Evolutionary conservation across 2,797 vertebrate genomes (phyloP).

Genomic region (Mergus octosetaceus): DNA sequence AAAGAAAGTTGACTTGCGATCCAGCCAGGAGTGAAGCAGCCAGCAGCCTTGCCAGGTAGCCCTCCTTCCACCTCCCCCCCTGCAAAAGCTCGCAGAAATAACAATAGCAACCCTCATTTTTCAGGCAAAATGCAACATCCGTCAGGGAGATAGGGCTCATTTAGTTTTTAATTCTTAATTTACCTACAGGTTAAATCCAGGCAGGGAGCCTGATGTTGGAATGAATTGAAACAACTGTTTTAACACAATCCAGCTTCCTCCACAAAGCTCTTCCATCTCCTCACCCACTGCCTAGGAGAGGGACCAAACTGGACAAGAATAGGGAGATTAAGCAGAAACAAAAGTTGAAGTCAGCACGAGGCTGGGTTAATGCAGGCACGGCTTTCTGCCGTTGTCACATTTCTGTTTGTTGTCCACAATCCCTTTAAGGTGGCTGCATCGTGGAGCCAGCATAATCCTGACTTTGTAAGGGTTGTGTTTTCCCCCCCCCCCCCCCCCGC

Average conservation of each 20-base stretch:
- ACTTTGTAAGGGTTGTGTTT: constrained; percentile 37
- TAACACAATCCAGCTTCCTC: constrained; percentile 24
- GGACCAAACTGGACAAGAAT: constrained; percentile 31
- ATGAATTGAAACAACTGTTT: constrained; percentile 55
- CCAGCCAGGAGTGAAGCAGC: neutral
- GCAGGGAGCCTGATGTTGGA: constrained; percentile 52
- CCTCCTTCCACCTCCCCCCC: neutral
- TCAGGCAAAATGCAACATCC: neutral
- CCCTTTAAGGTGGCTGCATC: constrained; percentile 54
- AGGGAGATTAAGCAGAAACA: constrained; percentile 45
- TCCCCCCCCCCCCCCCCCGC: neutral
- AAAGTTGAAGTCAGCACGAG: neutral
- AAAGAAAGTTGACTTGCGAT: neutral
- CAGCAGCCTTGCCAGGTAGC: neutral
- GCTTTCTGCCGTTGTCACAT: neutral
- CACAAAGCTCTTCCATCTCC: constrained; percentile 15
- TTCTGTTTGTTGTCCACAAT: constrained; percentile 35
- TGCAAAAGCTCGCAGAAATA: neutral
- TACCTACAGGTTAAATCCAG: constrained; percentile 52
- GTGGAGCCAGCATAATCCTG: constrained; percentile 56
- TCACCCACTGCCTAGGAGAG: neutral
- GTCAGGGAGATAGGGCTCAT: constrained; percentile 7
- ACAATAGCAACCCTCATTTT: neutral
- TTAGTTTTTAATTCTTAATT: constrained; percentile 53
- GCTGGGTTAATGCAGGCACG: neutral